phyloP scores from a whole-genome alignment of 1,140 invertebrate species.

The Solenopsis invicta region DNA sequence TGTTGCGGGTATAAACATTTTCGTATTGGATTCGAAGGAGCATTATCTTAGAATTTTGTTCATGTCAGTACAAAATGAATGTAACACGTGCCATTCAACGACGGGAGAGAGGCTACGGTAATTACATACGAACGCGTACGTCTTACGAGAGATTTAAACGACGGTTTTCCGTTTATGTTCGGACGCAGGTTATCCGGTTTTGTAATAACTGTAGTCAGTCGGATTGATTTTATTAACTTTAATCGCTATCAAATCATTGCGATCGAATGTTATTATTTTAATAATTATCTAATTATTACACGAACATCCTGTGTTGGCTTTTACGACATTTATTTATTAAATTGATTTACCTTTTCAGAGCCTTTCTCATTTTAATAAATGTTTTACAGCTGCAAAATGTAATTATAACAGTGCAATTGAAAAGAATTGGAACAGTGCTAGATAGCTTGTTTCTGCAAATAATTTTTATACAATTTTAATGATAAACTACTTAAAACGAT shows the following conservation, averaged over 20 bases:
- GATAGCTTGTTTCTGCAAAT: background rate
- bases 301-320: too few relatives aligned
- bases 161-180: background rate
- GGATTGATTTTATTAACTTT: slow-evolving; percentile 15
- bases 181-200: slow-evolving; percentile 39
- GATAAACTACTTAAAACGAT: background rate
- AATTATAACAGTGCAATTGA: background rate
- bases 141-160: background rate
- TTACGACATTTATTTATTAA: too few relatives aligned
- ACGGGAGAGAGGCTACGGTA: slow-evolving; percentile 82
- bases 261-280: background rate
- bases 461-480: background rate
- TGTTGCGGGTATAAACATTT: slow-evolving; percentile 58
- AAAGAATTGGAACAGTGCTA: background rate
- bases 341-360: too few relatives aligned
- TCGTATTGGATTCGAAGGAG: background rate
- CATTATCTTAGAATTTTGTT: slow-evolving; percentile 51
- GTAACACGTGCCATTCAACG: slow-evolving; percentile 76
- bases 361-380: too few relatives aligned
- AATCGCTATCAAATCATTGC: slow-evolving; percentile 27
- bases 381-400: background rate
- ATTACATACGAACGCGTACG: slow-evolving; percentile 58
- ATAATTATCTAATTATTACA: too few relatives aligned
- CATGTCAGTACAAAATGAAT: slow-evolving; percentile 80
- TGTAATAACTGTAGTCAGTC: background rate